Percentiles rank a stretch among this genome's conserved stretches.
Evolutionary conservation across 2,888 invertebrate genomes (phyloP).

Genomic region (Phrixothrix hirtus): DNA sequence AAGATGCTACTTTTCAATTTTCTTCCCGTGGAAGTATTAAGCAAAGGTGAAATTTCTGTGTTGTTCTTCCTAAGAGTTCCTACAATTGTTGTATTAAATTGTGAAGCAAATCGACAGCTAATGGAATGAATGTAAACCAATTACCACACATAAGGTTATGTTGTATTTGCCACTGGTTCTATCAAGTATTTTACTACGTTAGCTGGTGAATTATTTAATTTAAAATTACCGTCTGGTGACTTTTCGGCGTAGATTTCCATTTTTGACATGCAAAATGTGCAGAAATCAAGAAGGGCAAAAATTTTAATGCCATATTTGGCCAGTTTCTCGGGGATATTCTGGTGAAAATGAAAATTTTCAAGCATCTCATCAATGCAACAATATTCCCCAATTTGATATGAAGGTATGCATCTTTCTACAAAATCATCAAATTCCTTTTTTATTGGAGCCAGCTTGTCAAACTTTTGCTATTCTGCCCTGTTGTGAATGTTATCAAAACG

Average conservation of each 20-base stretch:
- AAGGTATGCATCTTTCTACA: neutral
- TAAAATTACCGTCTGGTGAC: constrained; percentile 4
- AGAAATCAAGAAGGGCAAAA: constrained; percentile 17
- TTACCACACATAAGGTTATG: constrained; percentile 29
- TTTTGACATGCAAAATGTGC: constrained; percentile 18
- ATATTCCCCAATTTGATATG: constrained; percentile 1
- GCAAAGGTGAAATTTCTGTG: constrained; percentile 1
- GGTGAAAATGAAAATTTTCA: neutral
- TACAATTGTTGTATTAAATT: constrained; percentile 3
- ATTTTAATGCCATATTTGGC: constrained; percentile 28
- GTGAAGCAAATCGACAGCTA: constrained; percentile 2
- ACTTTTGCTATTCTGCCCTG: neutral
- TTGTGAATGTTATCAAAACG: constrained; percentile 3
- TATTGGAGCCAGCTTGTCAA: constrained; percentile 1
- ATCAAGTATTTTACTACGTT: constrained; percentile 15
- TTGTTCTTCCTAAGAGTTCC: constrained; percentile 5
- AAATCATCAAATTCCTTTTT: constrained; percentile 1
- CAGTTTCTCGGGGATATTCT: constrained; percentile 37
- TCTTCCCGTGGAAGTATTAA: neutral
- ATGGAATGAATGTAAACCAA: constrained; percentile 3
- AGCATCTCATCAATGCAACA: neutral
- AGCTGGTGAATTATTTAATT: constrained; percentile 11
- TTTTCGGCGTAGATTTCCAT: constrained; percentile 27
- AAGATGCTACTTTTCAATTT: no score
- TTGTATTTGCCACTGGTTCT: constrained; percentile 22